Evolutionary conservation across 2,797 vertebrate species (phyloP).

Genomic region (Meda fulgida): DNA sequence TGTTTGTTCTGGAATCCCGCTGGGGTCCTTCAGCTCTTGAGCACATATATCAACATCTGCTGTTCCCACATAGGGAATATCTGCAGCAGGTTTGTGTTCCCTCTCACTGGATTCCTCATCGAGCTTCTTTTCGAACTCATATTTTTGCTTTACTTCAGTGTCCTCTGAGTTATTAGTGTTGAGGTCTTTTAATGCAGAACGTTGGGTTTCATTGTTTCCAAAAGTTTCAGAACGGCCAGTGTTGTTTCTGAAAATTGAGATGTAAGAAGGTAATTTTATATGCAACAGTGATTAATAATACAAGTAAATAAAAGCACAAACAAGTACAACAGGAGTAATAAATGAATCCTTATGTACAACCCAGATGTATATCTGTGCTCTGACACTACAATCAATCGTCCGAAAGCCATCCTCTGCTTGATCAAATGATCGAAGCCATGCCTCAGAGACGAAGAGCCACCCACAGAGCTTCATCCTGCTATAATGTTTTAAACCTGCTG

Average conservation of each 20-base stretch:
- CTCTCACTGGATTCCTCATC: conserved; percentile 49
- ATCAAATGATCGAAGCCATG: conserved; percentile 24
- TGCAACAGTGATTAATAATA: conserved; percentile 37
- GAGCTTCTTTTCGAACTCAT: conserved; percentile 16
- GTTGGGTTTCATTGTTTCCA: conserved; percentile 61
- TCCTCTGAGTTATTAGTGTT: conserved; percentile 39
- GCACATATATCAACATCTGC: conserved; percentile 52
- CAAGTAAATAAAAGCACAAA: conserved; percentile 24
- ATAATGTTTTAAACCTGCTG: not conserved
- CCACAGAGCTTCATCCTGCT: not conserved
- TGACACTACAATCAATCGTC: conserved; percentile 28
- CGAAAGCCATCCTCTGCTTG: not conserved
- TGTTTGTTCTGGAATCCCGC: conserved; percentile 46
- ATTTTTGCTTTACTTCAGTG: conserved; percentile 23
- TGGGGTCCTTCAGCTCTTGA: conserved; percentile 53
- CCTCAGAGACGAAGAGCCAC: conserved; percentile 5
- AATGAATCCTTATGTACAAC: conserved; percentile 22
- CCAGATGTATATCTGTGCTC: conserved; percentile 22
- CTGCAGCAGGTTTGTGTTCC: conserved; percentile 7
- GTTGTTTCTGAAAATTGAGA: conserved; percentile 69
- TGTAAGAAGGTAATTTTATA: conserved; percentile 33
- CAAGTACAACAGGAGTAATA: conserved; percentile 25
- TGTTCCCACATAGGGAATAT: conserved; percentile 45
- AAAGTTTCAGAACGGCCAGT: conserved; percentile 42
- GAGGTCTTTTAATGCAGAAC: conserved; percentile 47